Percentiles rank a stretch among this genome's conserved stretches.
phyloP scores from a whole-genome alignment of 2,888 invertebrate species.

The Myathropa florea region DNA sequence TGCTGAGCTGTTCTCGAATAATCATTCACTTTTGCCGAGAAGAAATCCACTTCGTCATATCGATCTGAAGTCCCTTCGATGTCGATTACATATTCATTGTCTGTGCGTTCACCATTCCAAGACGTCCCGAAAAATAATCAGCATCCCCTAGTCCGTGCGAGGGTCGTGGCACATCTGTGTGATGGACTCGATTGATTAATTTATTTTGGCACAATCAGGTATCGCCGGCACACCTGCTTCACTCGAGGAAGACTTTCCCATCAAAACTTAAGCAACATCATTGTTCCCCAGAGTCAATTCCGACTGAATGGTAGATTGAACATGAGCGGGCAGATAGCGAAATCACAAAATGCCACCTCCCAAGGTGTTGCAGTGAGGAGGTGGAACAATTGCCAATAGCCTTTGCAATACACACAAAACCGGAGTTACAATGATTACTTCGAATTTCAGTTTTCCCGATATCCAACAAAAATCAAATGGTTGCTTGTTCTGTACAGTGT shows the following conservation, averaged over 20 bases:
- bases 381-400: neutral
- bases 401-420: neutral
- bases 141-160: neutral
- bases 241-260: neutral
- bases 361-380: neutral
- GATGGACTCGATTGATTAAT: conserved; percentile 24
- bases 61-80: neutral
- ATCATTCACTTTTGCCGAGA: conserved; percentile 24
- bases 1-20: conserved; percentile 47
- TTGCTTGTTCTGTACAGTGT: neutral
- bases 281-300: conserved; percentile 11
- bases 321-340: conserved; percentile 11
- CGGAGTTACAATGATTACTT: neutral
- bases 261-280: conserved; percentile 3
- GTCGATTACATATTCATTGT: conserved; percentile 42
- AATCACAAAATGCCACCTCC: conserved; percentile 24
- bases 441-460: neutral
- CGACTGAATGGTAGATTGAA: neutral
- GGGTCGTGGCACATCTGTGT: neutral
- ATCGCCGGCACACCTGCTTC: conserved; percentile 25
- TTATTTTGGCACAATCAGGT: conserved; percentile 20
- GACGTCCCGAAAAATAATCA: conserved; percentile 5
- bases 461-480: neutral
- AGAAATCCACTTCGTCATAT: neutral
- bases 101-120: neutral